Evolutionary conservation across 2,797 vertebrate species (phyloP), one percentile per base, ranked within the genome.

Genomic region (Nasua narica): DNA sequence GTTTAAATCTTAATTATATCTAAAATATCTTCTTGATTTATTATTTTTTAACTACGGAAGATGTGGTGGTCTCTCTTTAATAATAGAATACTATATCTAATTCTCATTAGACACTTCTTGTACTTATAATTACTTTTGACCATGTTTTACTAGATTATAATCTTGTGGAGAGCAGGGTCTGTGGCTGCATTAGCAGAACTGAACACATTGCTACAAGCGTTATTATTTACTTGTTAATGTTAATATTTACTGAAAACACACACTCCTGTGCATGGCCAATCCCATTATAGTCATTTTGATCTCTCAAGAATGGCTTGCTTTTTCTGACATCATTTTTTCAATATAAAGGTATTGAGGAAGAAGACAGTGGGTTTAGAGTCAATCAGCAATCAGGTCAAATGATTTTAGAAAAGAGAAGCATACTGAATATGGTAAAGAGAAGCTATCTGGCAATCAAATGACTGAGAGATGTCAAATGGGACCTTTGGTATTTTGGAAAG

Each of bases 61-160:
- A 50, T 60, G 5, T 52, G 6, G 13, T 35, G 12, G 3, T 62
- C 37, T 70, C 8, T 90, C 74, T 54, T 65, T 60, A 88, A 82
- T 48, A 82, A 93, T 21, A 67, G 9, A 96, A 54, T 46, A 52
- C 4, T 89, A 40, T 72, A 35, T 91, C 16, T 10, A 86, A 76
- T 15, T 85, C 27, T 93, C 25, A 54, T 25, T 82, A 88, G 40
- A 77, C 0, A 43, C 60, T 89, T 76, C 32, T 78, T 83, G 2
- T 50, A 67, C 43, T 72, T 96, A 11, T 43, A 94, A 94, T 94
- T 94, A 65, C 12, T 78, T 74, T 83, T 54, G 9, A 89, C 87
- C 11, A 37, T 60, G 1, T n/a, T 96, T 93, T 82, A 37, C 37
- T 83, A 69, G 29, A n/a, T 79, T 87, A 40, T 67, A 83, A 60